A percentile compares a stretch with the other conserved stretches of the same genome.
These are phyloP conservation scores for Ceratoteleas bidentatus DNA, from an alignment of 1,140 invertebrate species.

Conservation along the genomic window DNA sequence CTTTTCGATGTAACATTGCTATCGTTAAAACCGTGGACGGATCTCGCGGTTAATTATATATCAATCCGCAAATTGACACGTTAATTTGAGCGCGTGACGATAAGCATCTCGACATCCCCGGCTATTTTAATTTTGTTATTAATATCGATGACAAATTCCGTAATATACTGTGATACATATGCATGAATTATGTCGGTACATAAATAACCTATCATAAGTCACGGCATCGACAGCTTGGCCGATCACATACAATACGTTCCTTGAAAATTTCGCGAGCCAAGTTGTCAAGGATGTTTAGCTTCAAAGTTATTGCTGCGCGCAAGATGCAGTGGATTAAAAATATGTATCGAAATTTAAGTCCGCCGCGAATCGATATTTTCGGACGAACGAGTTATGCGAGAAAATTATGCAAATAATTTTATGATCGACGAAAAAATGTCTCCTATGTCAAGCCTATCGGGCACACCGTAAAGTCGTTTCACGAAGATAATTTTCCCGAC, in stretches of 20 bases:
- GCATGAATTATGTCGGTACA: constrained; percentile 65
- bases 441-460: too few species aligned
- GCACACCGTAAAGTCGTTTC: too few species aligned
- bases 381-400: too few species aligned
- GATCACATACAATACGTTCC: constrained; percentile 55
- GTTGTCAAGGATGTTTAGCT: constrained; percentile 54
- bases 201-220: constrained; percentile 65
- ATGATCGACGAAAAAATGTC: too few species aligned
- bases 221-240: constrained; percentile 53
- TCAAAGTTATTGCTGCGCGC: constrained; percentile 43
- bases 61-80: constrained; percentile 21
- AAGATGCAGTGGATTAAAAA: constrained; percentile 50
- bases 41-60: background rate
- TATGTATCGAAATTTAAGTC: constrained; percentile 53
- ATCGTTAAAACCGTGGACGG: too few species aligned
- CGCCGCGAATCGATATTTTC: too few species aligned
- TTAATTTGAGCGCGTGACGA: constrained; percentile 35
- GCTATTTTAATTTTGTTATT: constrained; percentile 59
- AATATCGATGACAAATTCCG: constrained; percentile 64
- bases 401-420: too few species aligned
- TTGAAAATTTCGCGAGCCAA: constrained; percentile 59
- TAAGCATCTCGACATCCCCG: constrained; percentile 28
- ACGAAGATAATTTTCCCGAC: too few species aligned
- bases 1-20: too few species aligned
- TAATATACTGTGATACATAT: constrained; percentile 57